phyloP scores from a whole-genome alignment of 2,797 vertebrate species.

The Sebastiscus albofasciatus region DNA sequence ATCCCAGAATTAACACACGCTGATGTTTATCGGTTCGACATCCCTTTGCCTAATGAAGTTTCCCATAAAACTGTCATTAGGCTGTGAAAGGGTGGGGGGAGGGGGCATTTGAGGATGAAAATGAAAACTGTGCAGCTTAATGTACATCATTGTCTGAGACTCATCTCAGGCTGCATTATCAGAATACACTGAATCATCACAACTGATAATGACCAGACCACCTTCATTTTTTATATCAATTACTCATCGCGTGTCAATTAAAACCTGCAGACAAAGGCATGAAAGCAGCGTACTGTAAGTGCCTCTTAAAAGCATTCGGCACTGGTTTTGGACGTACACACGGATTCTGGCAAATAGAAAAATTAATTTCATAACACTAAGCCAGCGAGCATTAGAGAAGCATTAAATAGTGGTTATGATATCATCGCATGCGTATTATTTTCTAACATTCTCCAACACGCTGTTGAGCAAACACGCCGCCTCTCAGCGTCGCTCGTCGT shows the following conservation, averaged over 20 bases:
- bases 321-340: constrained; percentile 5
- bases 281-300: constrained; percentile 7
- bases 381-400: constrained; percentile 24
- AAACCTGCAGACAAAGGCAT: constrained; percentile 39
- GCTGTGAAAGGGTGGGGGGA: constrained; percentile 17
- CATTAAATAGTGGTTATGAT: constrained; percentile 30
- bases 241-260: constrained; percentile 60
- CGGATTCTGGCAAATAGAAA: constrained; percentile 40
- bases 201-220: constrained; percentile 61
- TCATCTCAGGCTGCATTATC: constrained; percentile 68
- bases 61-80: constrained; percentile 81
- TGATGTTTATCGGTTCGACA: constrained; percentile 73
- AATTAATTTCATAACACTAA: constrained; percentile 46
- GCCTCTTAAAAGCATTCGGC: constrained; percentile 33
- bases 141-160: constrained; percentile 73
- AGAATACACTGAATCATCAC: constrained; percentile 77
- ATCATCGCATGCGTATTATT: constrained; percentile 45
- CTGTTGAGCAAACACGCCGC: constrained; percentile 26
- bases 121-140: constrained; percentile 71
- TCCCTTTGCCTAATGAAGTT: constrained; percentile 76
- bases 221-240: constrained; percentile 61
- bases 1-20: constrained; percentile 70
- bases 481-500: constrained; percentile 26
- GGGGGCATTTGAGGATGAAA: constrained; percentile 34
- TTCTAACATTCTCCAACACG: constrained; percentile 21